phyloP scores from a whole-genome alignment of 2,888 invertebrate species.

The Drosophila niveifrons region DNA sequence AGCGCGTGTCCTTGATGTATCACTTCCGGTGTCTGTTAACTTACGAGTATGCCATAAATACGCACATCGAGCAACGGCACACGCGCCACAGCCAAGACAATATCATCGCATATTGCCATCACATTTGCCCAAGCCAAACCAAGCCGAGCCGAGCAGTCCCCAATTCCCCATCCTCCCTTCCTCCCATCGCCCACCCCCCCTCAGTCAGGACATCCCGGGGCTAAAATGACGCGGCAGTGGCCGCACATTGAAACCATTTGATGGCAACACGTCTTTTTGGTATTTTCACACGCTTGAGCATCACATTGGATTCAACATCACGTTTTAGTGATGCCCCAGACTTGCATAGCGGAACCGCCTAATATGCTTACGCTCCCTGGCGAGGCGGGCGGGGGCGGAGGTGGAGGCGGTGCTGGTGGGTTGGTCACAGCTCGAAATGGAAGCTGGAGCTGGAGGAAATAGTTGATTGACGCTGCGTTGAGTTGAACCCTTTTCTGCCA shows the following conservation, averaged over 20 bases:
- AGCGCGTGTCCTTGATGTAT: slow-evolving; percentile 77
- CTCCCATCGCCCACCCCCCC: no score
- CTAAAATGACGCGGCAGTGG: slow-evolving; percentile 54
- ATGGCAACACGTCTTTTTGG: slow-evolving; percentile 83
- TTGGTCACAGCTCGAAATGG: neutral
- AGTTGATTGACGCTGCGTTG: slow-evolving; percentile 15
- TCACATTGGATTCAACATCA: slow-evolving; percentile 85
- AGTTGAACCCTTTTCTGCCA: slow-evolving; percentile 69
- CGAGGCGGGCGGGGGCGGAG: neutral
- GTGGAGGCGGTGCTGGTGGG: neutral
- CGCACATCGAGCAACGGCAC: slow-evolving; percentile 65
- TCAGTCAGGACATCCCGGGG: neutral
- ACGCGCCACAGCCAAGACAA: slow-evolving; percentile 64
- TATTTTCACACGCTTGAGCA: slow-evolving; percentile 86
- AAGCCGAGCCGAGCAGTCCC: neutral
- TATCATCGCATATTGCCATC: slow-evolving; percentile 24
- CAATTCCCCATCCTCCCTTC: no score
- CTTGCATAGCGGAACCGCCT: slow-evolving; percentile 55
- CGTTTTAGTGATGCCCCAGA: slow-evolving; percentile 77
- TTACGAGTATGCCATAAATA: slow-evolving; percentile 79
- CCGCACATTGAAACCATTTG: slow-evolving; percentile 72
- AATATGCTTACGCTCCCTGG: slow-evolving; percentile 70
- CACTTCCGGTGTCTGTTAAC: slow-evolving; percentile 81
- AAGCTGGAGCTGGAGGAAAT: slow-evolving; percentile 3
- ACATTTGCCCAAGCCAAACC: slow-evolving; percentile 10